These are phyloP conservation scores for Campoplex nolae DNA, from an alignment of 2,888 invertebrate species.

Conservation along the genomic window DNA sequence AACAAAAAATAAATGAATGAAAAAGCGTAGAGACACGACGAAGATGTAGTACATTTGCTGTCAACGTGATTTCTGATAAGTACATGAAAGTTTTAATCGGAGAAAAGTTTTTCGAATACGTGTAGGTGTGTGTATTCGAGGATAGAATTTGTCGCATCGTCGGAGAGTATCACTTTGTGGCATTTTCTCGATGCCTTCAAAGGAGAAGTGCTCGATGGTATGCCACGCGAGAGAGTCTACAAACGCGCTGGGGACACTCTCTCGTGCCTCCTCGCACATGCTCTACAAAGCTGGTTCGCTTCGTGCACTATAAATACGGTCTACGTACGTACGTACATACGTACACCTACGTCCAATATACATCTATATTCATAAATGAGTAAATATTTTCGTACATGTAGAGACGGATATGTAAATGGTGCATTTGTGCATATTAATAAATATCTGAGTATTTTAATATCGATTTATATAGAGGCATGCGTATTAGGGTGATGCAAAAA, in stretches of 20 bases:
- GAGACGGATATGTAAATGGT: background rate
- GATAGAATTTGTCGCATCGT: constrained; percentile 53
- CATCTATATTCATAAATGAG: background rate
- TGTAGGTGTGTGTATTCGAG: constrained; percentile 10
- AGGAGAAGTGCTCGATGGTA: constrained; percentile 54
- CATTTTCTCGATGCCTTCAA: constrained; percentile 60
- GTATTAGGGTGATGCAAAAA: background rate
- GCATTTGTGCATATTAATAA: too few species aligned
- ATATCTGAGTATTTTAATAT: background rate
- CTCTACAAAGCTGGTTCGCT: constrained; percentile 52
- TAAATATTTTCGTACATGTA: constrained; percentile 12
- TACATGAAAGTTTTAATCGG: constrained; percentile 17
- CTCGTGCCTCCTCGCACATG: constrained; percentile 39
- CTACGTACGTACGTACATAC: background rate
- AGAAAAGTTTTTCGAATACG: constrained; percentile 33
- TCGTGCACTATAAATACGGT: constrained; percentile 54
- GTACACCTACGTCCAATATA: background rate
- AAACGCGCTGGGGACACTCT: constrained; percentile 36
- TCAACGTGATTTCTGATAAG: constrained; percentile 7
- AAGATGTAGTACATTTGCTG: background rate
- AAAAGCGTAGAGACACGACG: background rate
- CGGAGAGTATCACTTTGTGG: constrained; percentile 61
- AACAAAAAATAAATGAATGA: background rate
- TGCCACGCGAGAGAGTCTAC: constrained; percentile 39
- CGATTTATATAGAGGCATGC: background rate